Base-by-base conservation (phyloP, 2,797 vertebrate species). In the Sardinella longiceps region DNA sequence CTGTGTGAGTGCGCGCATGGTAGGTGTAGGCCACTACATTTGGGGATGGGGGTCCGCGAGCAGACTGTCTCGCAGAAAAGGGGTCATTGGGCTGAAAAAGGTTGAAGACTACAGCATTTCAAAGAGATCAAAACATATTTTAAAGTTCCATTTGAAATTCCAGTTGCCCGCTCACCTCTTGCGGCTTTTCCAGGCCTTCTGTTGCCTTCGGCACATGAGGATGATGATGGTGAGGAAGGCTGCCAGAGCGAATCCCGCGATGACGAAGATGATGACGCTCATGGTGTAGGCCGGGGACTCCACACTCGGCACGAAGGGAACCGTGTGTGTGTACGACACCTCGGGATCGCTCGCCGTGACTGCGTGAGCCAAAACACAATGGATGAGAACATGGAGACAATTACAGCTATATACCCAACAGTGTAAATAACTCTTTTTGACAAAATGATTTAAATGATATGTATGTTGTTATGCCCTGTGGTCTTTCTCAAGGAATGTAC, bases 231-330 rank as follows among this genome's bases (percentile, higher is more conserved):
- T 86, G 0, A 99, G 91, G 83, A 99, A 92, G 25, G 93, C 92
- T 0, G 94, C 89, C 1, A 95, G 90, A 2, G 96, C 98, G 85
- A 97, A 94, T 33, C 95, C 94, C 63, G 96, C 95, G 88, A 98
- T 96, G 85, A 97, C 90, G 0, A 97, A 95, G 84, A 99, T 94
- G 18, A 99, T 97, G 86, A 99, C 94, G 0, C 94, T 97, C 98
- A 99, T 99, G 86, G 97, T 97, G 92, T 97, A 96, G 0, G 96
- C 94, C 0, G 97, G 96, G 11, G 97, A 97, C 12, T 37, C 30
- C 15, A 37, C 30, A 15, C 66, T 37, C 30, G 66, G 66, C 14
- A 12, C 15, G 2, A 74, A 11, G 0, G 30, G 30, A 3, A 33
- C 66, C 2, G 66, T 33, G 10, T 15, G 66, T 4, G 30, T 30